phyloP scores from a whole-genome alignment of 2,888 invertebrate genomes.

The Tethea ocularis region DNA sequence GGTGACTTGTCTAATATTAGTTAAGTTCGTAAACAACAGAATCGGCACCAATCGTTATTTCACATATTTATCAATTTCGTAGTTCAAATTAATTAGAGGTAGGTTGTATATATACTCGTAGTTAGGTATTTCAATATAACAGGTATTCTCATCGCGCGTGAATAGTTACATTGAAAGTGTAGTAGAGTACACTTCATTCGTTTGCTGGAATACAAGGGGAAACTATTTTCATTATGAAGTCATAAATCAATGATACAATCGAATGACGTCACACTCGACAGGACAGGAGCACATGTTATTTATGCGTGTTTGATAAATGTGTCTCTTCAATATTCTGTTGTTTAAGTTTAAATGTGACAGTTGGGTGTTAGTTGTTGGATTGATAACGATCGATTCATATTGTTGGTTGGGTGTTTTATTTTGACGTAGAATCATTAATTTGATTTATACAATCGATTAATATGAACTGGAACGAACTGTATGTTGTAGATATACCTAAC shows the following conservation, averaged over 20 bases:
- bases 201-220: slow-evolving; percentile 44
- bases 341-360: slow-evolving; percentile 37
- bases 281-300: slow-evolving; percentile 70
- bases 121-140: slow-evolving; percentile 52
- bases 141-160: slow-evolving; percentile 45
- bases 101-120: neutral
- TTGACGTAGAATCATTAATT: too few species aligned
- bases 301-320: slow-evolving; percentile 69
- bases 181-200: slow-evolving; percentile 38
- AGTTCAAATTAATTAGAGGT: slow-evolving; percentile 11
- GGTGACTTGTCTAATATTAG: too few species aligned
- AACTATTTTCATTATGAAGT: slow-evolving; percentile 79
- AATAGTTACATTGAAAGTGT: slow-evolving; percentile 47
- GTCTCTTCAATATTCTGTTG: slow-evolving; percentile 44
- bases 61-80: slow-evolving; percentile 32
- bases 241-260: slow-evolving; percentile 79
- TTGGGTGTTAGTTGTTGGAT: slow-evolving; percentile 32
- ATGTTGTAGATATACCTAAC: neutral
- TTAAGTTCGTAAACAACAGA: too few species aligned
- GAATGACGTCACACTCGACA: slow-evolving; percentile 67
- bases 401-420: slow-evolving; percentile 14
- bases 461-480: neutral
- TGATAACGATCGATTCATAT: slow-evolving; percentile 29
- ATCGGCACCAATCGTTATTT: too few species aligned
- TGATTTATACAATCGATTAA: too few species aligned